These are phyloP conservation scores for Sipha flava DNA, from an alignment of 1,140 invertebrate species.

Conservation along the genomic window DNA sequence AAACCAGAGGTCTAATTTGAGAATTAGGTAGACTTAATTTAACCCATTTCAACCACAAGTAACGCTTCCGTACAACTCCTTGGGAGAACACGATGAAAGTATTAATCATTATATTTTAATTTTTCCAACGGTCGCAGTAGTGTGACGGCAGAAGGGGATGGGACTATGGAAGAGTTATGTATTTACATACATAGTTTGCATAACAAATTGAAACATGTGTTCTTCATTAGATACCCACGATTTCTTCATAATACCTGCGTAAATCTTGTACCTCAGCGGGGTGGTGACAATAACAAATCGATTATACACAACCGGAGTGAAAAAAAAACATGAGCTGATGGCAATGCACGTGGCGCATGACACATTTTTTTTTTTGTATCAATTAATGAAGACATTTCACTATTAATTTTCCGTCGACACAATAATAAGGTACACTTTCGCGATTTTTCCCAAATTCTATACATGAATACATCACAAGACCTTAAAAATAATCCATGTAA, in stretches of 20 bases:
- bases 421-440: no score
- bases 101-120: slow-evolving; percentile 16
- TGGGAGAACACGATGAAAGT: neutral
- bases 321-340: neutral
- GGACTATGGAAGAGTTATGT: no score
- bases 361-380: neutral
- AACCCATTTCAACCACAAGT: neutral
- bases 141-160: neutral
- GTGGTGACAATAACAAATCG: slow-evolving; percentile 20
- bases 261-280: neutral
- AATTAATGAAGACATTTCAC: neutral
- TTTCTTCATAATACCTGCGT: slow-evolving; percentile 3
- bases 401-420: neutral
- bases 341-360: neutral
- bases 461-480: no score
- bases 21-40: neutral
- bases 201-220: slow-evolving; percentile 30
- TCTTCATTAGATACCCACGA: neutral
- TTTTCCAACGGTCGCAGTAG: neutral
- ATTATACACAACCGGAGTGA: neutral
- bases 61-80: neutral
- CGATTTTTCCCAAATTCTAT: no score
- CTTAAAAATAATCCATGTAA: no score
- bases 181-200: slow-evolving; percentile 15
- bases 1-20: neutral